Conservation (phyloP, 1,140 invertebrate species). For the Drosophila varians region DNA sequence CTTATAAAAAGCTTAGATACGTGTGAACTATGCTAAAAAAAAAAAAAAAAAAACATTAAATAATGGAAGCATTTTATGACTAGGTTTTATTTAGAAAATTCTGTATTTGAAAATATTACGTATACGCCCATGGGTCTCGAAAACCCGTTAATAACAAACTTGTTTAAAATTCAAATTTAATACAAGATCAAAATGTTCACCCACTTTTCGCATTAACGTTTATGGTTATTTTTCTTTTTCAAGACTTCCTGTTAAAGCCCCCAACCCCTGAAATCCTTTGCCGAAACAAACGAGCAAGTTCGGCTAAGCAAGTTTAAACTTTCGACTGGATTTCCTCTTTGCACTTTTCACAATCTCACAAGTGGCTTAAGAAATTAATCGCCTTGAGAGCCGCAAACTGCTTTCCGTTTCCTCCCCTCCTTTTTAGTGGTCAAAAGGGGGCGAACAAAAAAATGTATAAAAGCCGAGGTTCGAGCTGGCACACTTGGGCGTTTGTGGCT, state of each 20-base stretch:
- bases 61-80: slow-evolving; percentile 21
- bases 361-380: slow-evolving; percentile 52
- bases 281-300: slow-evolving; percentile 6
- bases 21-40: neutral
- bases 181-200: neutral
- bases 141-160: too few relatives aligned
- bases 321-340: slow-evolving; percentile 14
- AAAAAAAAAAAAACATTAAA: neutral
- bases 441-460: slow-evolving; percentile 6
- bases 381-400: slow-evolving; percentile 43
- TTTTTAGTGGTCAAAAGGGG: slow-evolving; percentile 17
- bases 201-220: slow-evolving; percentile 20
- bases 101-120: neutral
- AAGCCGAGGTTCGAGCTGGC: slow-evolving; percentile 26
- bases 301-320: slow-evolving; percentile 35
- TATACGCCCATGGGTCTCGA: too few relatives aligned
- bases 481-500: slow-evolving; percentile 43
- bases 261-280: neutral
- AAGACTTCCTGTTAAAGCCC: slow-evolving; percentile 14
- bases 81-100: neutral
- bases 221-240: slow-evolving; percentile 23
- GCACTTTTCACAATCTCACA: slow-evolving; percentile 18
- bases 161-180: neutral
- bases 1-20: slow-evolving; percentile 24
- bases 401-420: slow-evolving; percentile 22